Evolutionary conservation across 1,140 invertebrate genomes (phyloP).

Genomic region (Macrobrachium nipponense): DNA sequence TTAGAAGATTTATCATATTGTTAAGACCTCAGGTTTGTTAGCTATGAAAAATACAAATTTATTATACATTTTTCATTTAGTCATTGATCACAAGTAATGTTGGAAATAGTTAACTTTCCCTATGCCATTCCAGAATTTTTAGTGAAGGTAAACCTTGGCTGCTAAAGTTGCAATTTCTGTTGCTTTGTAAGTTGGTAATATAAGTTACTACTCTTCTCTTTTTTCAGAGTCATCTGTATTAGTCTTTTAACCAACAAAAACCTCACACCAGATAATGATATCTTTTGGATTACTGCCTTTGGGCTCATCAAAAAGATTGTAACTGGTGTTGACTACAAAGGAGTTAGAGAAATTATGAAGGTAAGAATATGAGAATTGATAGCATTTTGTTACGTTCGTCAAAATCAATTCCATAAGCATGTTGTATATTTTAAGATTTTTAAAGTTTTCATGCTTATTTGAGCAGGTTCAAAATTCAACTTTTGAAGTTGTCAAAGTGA

Average conservation of each 20-base stretch:
- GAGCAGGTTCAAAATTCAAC: too few relatives aligned
- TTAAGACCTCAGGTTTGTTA: too few relatives aligned
- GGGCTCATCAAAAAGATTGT: slow-evolving; percentile 86
- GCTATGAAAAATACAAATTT: too few relatives aligned
- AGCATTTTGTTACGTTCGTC: not conserved
- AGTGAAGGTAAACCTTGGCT: too few relatives aligned
- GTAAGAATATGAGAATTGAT: slow-evolving; percentile 68
- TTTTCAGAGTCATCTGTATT: slow-evolving; percentile 71
- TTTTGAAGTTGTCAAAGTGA: too few relatives aligned
- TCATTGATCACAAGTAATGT: too few relatives aligned
- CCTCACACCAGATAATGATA: slow-evolving; percentile 69
- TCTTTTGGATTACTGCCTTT: slow-evolving; percentile 84
- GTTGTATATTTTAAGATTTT: too few relatives aligned
- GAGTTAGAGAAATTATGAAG: slow-evolving; percentile 91
- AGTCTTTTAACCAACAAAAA: slow-evolving; percentile 70
- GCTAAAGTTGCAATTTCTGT: not conserved
- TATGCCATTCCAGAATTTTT: too few relatives aligned
- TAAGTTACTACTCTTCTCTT: slow-evolving; percentile 1
- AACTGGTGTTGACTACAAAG: slow-evolving; percentile 94
- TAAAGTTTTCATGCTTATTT: too few relatives aligned
- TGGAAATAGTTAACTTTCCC: too few relatives aligned
- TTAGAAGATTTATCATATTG: too few relatives aligned
- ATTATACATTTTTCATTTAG: too few relatives aligned
- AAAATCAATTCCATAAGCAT: not conserved
- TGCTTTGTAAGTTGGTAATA: not conserved